Evolutionary conservation across 1,140 invertebrate species (phyloP), one percentile per base, ranked within the genome.

Genomic region (Cephus cinctus): DNA sequence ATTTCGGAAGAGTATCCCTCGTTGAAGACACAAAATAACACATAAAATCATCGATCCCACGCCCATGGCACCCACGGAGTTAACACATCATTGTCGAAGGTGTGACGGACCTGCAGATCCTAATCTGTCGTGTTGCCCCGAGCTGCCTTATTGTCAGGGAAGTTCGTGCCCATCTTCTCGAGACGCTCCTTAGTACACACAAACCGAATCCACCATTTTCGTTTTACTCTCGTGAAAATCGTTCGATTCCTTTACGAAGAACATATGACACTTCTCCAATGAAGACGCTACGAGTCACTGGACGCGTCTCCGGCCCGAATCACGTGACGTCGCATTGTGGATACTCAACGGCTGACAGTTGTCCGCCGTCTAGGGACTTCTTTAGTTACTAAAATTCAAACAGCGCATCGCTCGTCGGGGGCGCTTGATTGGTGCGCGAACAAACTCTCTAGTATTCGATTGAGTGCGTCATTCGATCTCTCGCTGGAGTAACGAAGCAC

Each of bases 21-120:
- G n/a, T n/a, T n/a, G n/a, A n/a, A n/a, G n/a, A n/a, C n/a, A n/a
- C n/a, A n/a, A n/a, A n/a, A n/a, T n/a, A n/a, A n/a, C n/a, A n/a
- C n/a, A n/a, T n/a, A n/a, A n/a, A n/a, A n/a, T n/a, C n/a, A n/a
- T n/a, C n/a, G n/a, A n/a, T n/a, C n/a, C n/a, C n/a, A n/a, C 46
- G 30, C 48, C 57, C 51, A 47, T 56, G 59, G 58, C 42, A 49
- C 51, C 30, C 47, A n/a, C n/a, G n/a, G 42, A 65, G 57, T 66
- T 63, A 59, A 57, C 59, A 51, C 63, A 67, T 71, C 59, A 61
- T 63, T 61, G 62, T 67, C 52, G 48, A 19, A 62, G 65, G 63
- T 63, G 67, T 68, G 56, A 63, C 44, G 41, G 56, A 60, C 44
- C 50, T 49, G 52, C 43, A 50, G 57, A 63, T 67, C 62, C 57